Evolutionary conservation across 2,797 vertebrate species (phyloP).

Genomic region (Mareca strepera): DNA sequence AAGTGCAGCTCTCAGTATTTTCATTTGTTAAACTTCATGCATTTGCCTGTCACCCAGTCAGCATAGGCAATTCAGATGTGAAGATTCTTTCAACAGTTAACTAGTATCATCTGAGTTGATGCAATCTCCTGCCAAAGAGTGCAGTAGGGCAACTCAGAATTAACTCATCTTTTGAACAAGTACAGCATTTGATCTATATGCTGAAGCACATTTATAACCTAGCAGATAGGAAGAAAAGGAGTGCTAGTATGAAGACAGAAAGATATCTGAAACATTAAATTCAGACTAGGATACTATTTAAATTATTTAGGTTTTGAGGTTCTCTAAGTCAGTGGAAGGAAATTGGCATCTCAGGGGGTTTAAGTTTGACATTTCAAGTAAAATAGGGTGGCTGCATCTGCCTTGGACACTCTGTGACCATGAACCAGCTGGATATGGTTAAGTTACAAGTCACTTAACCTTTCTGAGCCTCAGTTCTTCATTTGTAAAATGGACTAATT

Average conservation of each 20-base stretch:
- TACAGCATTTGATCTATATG: background rate
- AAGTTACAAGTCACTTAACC: background rate
- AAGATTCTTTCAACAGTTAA: background rate
- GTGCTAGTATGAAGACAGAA: background rate
- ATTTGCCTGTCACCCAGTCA: background rate
- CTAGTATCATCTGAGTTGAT: background rate
- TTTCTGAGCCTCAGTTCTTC: background rate
- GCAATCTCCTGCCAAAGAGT: background rate
- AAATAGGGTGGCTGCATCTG: background rate
- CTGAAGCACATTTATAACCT: background rate
- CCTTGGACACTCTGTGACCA: background rate
- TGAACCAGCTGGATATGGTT: too few relatives aligned
- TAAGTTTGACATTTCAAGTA: background rate
- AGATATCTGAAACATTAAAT: background rate
- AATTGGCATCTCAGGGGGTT: accelerated
- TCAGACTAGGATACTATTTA: background rate
- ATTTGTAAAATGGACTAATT: background rate
- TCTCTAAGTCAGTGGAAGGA: background rate
- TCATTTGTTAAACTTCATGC: background rate
- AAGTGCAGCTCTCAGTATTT: background rate
- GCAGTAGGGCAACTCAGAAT: background rate
- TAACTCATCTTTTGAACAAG: background rate
- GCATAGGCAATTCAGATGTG: background rate
- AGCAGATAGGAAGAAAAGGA: background rate
- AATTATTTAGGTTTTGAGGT: background rate